Evolutionary conservation across 2,888 invertebrate species (phyloP).

Genomic region (Pollenia amentaria): DNA sequence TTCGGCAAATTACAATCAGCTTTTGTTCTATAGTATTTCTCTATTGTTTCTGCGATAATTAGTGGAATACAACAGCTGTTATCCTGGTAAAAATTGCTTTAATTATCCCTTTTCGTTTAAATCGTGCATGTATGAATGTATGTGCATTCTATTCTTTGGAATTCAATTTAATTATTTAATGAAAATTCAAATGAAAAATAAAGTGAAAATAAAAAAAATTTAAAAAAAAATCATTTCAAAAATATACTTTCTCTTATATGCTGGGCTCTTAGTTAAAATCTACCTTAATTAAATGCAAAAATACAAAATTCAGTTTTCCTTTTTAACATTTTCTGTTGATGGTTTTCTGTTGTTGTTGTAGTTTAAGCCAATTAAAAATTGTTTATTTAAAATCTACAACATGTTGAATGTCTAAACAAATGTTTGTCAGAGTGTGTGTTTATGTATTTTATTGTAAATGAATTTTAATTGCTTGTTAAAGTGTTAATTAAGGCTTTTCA

Average conservation of each 20-base stretch:
- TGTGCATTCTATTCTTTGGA: constrained; percentile 1
- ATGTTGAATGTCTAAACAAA: constrained; percentile 55
- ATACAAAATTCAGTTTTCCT: constrained; percentile 51
- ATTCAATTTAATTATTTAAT: constrained; percentile 46
- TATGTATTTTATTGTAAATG: constrained; percentile 66
- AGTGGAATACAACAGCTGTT: constrained; percentile 47
- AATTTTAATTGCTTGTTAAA: constrained; percentile 74
- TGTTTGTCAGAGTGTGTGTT: constrained; percentile 22
- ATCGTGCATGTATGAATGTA: background rate
- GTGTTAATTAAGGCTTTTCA: constrained; percentile 74
- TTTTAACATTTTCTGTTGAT: constrained; percentile 40
- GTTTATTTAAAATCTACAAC: constrained; percentile 73
- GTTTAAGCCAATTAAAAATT: constrained; percentile 72
- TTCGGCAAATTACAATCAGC: constrained; percentile 39
- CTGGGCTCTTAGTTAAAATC: constrained; percentile 72
- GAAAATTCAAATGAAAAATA: constrained; percentile 38
- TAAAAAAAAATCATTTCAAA: constrained; percentile 5
- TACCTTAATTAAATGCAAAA: constrained; percentile 74
- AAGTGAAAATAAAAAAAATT: constrained; percentile 14
- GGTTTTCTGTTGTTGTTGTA: constrained; percentile 49
- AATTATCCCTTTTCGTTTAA: constrained; percentile 67
- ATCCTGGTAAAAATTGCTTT: constrained; percentile 66
- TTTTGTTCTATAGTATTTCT: constrained; percentile 17
- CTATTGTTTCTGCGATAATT: constrained; percentile 23
- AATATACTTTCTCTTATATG: constrained; percentile 65